These are phyloP conservation scores for Pipistrellus kuhlii DNA, from an alignment of 2,797 vertebrate species.

Conservation along the genomic window DNA sequence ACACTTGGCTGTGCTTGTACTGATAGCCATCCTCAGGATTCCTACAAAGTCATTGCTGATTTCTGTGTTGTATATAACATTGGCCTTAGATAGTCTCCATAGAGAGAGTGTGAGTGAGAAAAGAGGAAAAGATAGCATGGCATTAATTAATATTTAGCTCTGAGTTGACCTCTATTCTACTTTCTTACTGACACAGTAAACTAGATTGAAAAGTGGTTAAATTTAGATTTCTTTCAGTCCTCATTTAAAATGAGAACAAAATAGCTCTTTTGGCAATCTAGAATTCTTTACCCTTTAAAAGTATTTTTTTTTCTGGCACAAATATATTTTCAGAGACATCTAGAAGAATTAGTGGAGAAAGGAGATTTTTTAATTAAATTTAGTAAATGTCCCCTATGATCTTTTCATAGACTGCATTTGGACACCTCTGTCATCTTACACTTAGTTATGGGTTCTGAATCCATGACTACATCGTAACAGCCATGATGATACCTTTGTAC, in stretches of 20 bases:
- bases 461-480: background rate
- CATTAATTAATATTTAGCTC: slow-evolving; percentile 12
- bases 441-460: background rate
- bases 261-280: background rate
- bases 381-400: background rate
- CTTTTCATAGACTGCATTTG: background rate
- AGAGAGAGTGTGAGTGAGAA: slow-evolving; percentile 10
- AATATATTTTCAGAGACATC: slow-evolving; percentile 16
- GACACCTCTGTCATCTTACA: background rate
- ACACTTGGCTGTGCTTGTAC: slow-evolving; percentile 20
- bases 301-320: background rate
- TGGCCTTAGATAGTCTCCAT: slow-evolving; percentile 11
- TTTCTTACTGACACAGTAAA: background rate
- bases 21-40: slow-evolving; percentile 2
- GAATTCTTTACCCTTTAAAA: slow-evolving; percentile 38
- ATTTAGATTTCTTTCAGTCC: background rate
- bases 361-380: background rate
- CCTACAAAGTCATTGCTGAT: slow-evolving; percentile 65
- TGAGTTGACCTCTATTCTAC: background rate
- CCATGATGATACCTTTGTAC: background rate
- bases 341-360: background rate
- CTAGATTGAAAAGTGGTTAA: slow-evolving; percentile 49
- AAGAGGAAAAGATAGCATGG: background rate
- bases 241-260: slow-evolving; percentile 43
- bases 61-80: slow-evolving; percentile 56